phyloP scores from a whole-genome alignment of 2,113 vertebrate genomes.

The Nasalis larvatus region DNA sequence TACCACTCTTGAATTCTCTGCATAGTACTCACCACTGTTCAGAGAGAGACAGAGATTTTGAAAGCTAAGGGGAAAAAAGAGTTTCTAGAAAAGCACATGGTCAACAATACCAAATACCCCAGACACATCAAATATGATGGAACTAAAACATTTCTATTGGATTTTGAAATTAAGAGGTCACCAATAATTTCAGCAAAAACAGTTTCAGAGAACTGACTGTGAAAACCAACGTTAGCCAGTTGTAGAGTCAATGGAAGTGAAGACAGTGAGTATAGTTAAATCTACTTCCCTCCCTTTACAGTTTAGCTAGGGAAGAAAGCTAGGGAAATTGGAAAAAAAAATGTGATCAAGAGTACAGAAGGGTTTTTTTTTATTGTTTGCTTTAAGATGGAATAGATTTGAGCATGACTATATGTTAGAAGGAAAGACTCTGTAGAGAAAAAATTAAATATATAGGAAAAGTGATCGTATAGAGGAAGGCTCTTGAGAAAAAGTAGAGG shows the following conservation, averaged over 20 bases:
- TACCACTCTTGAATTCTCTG: not conserved
- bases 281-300: too few species aligned
- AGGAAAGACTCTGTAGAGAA: not conserved
- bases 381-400: not conserved
- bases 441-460: not conserved
- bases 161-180: not conserved
- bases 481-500: not conserved
- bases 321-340: not conserved
- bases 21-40: not conserved
- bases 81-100: too few species aligned
- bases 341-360: not conserved
- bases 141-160: not conserved
- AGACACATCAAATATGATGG: not conserved
- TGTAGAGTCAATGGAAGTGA: not conserved
- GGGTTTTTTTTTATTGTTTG: not conserved
- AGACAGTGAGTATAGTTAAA: not conserved
- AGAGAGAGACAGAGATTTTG: not conserved
- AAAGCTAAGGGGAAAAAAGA: not conserved
- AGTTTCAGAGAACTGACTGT: not conserved
- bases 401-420: not conserved
- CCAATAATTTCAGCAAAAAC: not conserved
- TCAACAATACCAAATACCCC: not conserved
- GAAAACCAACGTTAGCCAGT: not conserved
- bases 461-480: not conserved
- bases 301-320: not conserved